Evolutionary conservation across 1,140 invertebrate genomes (phyloP), one percentile per base, ranked within the genome.

Genomic region (Leptopilina clavipes): DNA sequence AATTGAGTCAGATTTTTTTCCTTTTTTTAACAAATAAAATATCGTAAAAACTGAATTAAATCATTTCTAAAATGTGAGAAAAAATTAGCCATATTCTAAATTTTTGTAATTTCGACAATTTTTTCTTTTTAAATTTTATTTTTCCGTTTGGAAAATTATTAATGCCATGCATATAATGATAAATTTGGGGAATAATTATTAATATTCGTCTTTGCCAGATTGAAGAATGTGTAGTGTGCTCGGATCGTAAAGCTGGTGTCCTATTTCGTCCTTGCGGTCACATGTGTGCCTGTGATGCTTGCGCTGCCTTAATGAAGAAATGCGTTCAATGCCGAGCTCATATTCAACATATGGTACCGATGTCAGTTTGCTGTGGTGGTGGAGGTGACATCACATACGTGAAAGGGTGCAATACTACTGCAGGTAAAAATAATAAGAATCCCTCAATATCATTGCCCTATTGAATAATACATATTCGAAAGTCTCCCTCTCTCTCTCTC

Each of bases 141-240:
- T n/a, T n/a, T n/a, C n/a, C n/a, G n/a, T 31, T 31, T 31, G 6
- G 6, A 31, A 31, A 31, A 31, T 31, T 31, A 31, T n/a, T n/a
- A 31, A 3, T 31, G 6, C 25, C 25, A 31, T 3, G 25, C 25
- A 31, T 31, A 31, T 31, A 31, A 31, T 31, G 25, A 31, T 3
- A 31, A 12, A 6, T 19, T 17, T 52, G 0, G 19, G 43, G 43
- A 52, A 70, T 78, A 74, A 73, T 71, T 37, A 74, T 19, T 71
- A n/a, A 72, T 48, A 59, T 73, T 65, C 9, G 6, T 9, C 37
- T 59, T 77, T 75, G 31, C 91, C 91, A 97, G 94, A 97, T 99
- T 88, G 96, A 98, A 88, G 97, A 99, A 90, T 99, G 98, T 90
- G 92, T 98, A 52, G 97, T 99, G 6, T 99, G 98, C 87, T 98